Evolutionary conservation across 2,797 vertebrate genomes (phyloP), one percentile per base, ranked within the genome.

Genomic region (Chelon auratus): DNA sequence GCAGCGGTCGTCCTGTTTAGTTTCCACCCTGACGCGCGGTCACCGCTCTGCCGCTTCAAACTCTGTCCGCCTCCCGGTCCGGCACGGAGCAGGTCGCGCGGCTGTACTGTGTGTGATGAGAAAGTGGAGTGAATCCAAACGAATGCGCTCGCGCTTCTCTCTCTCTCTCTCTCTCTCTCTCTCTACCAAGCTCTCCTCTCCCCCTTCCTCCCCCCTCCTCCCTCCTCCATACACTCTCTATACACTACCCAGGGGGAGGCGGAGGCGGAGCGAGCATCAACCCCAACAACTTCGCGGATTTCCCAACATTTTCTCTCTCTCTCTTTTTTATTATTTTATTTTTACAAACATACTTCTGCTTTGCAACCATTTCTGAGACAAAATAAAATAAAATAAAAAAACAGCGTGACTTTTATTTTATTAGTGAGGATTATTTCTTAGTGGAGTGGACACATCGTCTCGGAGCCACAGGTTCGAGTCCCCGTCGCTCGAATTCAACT

Each of bases 111-210:
- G 79, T 77, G 84, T 83, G 87, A 81, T 47, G 89, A 62, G 87
- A 90, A 80, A 91, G 92, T 85, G 88, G 89, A 94, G 91, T 91
- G 92, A 91, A 50, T 91, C 90, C 87, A 81, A 89, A 72, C 77
- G 83, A 67, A 77, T 82, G 85, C 86, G 68, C 88, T 62, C 87
- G 45, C 76, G 54, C 80, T 70, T n/a, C 75, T 9, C 73, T 57
- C 77, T 1, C 64, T 40, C 64, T 17, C 74, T 63, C 79, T 9
- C 77, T 77, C 75, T 42, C 83, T 56, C 68, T 63, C 79, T 9
- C 77, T 77, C 75, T 42, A 77, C 36, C 66, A 22, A 59, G 9
- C 83, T 56, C 68, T 45, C 69, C 39, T n/a, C 68, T 20, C 51
- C 20, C 50, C 20, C 45, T 11, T 39, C 24, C 78, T 61, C 59